Percentiles rank a stretch among this genome's conserved stretches.
Conservation (phyloP, 2,797 vertebrate species). For the Rhynchonycteris naso region DNA sequence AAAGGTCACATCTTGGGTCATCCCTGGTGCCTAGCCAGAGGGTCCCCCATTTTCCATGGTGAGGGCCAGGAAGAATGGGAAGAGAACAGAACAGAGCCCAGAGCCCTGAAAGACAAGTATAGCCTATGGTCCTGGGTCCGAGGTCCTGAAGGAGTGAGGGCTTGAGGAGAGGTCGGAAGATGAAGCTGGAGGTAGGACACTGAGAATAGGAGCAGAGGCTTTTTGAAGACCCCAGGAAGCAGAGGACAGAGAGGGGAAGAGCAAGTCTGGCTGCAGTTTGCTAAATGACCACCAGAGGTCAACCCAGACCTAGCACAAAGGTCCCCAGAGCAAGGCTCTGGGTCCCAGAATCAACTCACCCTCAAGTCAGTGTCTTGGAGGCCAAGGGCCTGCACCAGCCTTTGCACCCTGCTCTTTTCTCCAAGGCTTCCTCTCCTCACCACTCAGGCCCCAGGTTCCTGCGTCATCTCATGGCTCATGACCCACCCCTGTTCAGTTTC, state of each 20-base stretch:
- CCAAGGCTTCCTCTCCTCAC: background rate
- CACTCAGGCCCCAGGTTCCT: background rate
- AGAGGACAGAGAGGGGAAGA: background rate
- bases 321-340: background rate
- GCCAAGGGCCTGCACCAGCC: background rate
- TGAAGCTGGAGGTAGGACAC: background rate
- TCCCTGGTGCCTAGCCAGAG: background rate
- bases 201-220: background rate
- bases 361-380: background rate
- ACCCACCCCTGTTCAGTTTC: background rate
- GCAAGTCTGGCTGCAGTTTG: constrained; percentile 56
- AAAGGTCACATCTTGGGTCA: background rate
- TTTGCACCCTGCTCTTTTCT: background rate
- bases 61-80: background rate
- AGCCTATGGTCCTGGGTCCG: background rate
- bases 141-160: background rate
- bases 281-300: constrained; percentile 72
- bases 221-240: background rate
- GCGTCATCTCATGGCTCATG: background rate
- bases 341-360: background rate
- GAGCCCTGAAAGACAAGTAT: background rate
- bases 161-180: background rate
- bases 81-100: background rate
- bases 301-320: background rate
- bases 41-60: background rate